Evolutionary conservation across 2,888 invertebrate genomes (phyloP).

Genomic region (Phalera bucephala): DNA sequence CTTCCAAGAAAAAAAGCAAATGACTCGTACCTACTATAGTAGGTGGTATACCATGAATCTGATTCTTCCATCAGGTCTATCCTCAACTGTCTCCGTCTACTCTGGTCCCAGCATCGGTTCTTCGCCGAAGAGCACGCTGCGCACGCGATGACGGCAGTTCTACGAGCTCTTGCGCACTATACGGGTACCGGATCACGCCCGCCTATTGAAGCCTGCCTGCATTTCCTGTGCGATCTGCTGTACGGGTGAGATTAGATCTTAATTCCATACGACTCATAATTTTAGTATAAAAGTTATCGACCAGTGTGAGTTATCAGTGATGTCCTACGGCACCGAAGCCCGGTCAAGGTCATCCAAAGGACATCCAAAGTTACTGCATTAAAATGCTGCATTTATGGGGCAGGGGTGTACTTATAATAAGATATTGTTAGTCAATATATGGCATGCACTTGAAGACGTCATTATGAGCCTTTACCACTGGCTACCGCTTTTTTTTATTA

Average conservation of each 20-base stretch:
- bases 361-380: too few species aligned
- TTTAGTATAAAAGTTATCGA: neutral
- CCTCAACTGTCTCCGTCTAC: slow-evolving; percentile 54
- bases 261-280: neutral
- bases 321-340: too few species aligned
- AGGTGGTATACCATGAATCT: too few species aligned
- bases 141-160: slow-evolving; percentile 56
- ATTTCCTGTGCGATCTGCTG: slow-evolving; percentile 68
- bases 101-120: slow-evolving; percentile 60
- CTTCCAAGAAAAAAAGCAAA: too few species aligned
- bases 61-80: slow-evolving; percentile 52
- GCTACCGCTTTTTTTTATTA: too few species aligned
- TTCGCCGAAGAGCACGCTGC: slow-evolving; percentile 66
- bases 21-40: too few species aligned
- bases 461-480: too few species aligned
- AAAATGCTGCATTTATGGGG: too few species aligned
- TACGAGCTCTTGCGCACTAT: slow-evolving; percentile 62
- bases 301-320: neutral
- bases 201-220: slow-evolving; percentile 61
- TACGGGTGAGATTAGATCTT: slow-evolving; percentile 47
- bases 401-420: too few species aligned
- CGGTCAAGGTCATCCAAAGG: too few species aligned
- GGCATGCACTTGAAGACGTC: too few species aligned
- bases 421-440: too few species aligned
- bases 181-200: slow-evolving; percentile 45